Evolutionary conservation across 64 coral and sea anemone genomes (phyloP), one percentile per base, ranked within the genome.

Genomic region (Pocillopora damicornis): DNA sequence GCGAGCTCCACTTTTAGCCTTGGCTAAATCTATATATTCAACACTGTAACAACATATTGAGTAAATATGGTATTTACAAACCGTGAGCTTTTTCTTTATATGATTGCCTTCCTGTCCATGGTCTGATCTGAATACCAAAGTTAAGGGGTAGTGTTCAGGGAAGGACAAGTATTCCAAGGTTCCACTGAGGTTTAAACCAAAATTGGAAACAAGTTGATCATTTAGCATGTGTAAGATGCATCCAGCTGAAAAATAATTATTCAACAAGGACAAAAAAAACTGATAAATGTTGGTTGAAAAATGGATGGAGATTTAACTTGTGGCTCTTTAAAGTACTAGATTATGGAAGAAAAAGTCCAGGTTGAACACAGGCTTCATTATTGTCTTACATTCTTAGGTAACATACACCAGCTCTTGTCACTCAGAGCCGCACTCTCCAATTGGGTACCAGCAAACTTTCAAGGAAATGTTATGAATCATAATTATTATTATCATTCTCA

Each of bases 221-320:
- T 95, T 92, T 5, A 92, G 78, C 8, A 76, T 89, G 76, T 92
- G 86, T 42, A 95, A 64, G 14, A 92, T 59, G 76, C 88, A 76
- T 9, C 94, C 94, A 51, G 58, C 94, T 95, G 11, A 23, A 58
- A 58, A 67, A 79, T 38, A 88, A 88, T 61, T 4, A 37, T 79
- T 57, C 2, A 5, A 60, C 30, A 30, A 30, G 30, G 30, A 30
- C 30, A 37, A 82, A 62, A 42, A 56, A 45, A 36, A 78, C 4
- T 11, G 20, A 71, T 8, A 71, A 71, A 71, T 22, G 67, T 2
- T 63, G 61, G 11, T 13, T 15, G 61, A 13, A 63, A 63, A 4
- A 15, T 51, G 2, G 42, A 51, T 4, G 7, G 42, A 51, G 42
- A 7, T 51, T 51, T 51, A 51, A 7, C 42, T 51, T 51, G 42